Evolutionary conservation across 2,888 invertebrate genomes (phyloP), one percentile per base, ranked within the genome.

Genomic region (Melangyna quadrimaculata): DNA sequence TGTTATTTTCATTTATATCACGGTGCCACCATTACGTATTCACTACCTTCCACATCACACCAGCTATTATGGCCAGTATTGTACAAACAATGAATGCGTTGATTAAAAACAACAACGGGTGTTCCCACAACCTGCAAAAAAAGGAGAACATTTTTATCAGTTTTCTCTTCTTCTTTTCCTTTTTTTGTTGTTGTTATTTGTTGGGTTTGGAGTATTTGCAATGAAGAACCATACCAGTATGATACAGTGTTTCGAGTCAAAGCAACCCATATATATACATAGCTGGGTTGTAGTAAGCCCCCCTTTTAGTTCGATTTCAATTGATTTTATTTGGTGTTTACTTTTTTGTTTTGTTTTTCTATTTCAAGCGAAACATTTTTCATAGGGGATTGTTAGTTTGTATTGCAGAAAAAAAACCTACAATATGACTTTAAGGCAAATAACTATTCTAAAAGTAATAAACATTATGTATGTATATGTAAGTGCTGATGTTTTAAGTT

Each of bases 61-160:
- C 22, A 22, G 45, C 32, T 19, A 32, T 27, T 45, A 69, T 55
- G 48, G n/a, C 27, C 32, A 24, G 73, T 70, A 78, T 65, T 71
- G 74, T 78, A 57, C 48, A 82, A 87, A 86, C 86, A 87, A 87
- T 74, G 82, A 71, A 78, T 74, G 87, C 78, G 87, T 87, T 87
- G 87, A 87, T 87, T 87, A 87, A 87, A 82, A 87, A 82, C 74
- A 87, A 78, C 87, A 74, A 73, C 57, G 81, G 65, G 55, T 40
- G 61, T 70, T 81, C 51, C 80, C 63, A 22, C 67, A 80, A 70
- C 69, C 37, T 43, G 63, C 69, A 77, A 81, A 70, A n/a, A 35
- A 70, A 61, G 57, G 63, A 61, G 65, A 71, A 45, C 6, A 48
- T 35, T 67, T 67, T 67, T 67, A 67, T 67, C 65, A 53, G 63